A percentile compares a stretch with the other conserved stretches of the same genome.
phyloP scores from a whole-genome alignment of 2,888 invertebrate species.

The Conomelus anceps region DNA sequence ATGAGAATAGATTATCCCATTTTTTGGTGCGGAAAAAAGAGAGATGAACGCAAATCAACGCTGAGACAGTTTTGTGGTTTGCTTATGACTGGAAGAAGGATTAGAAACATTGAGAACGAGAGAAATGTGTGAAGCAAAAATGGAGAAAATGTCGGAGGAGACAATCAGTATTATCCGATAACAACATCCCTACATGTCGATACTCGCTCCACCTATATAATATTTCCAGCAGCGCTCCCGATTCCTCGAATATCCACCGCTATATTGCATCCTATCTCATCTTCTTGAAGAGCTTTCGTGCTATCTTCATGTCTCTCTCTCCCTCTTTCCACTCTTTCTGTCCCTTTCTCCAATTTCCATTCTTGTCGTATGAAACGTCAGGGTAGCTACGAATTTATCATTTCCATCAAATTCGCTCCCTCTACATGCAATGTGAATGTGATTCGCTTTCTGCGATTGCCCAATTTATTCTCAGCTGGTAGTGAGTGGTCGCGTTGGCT shows the following conservation, averaged over 20 bases:
- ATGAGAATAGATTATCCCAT: too few relatives aligned
- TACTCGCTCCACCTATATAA: background rate
- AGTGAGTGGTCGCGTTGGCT: background rate
- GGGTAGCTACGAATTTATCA: background rate
- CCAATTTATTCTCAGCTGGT: background rate
- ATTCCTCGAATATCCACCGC: background rate
- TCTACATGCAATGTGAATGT: background rate
- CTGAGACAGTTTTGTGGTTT: background rate
- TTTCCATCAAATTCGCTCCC: background rate
- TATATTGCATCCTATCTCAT: background rate
- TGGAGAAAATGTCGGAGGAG: background rate
- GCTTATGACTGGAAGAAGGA: background rate
- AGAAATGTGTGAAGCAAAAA: background rate
- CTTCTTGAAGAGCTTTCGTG: background rate
- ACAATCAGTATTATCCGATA: background rate
- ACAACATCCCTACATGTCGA: background rate
- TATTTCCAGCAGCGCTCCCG: background rate
- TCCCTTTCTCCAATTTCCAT: background rate
- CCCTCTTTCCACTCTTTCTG: background rate
- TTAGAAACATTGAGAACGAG: background rate
- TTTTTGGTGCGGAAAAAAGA: background rate
- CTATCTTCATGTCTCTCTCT: background rate
- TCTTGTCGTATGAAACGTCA: background rate
- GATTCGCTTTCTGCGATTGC: background rate
- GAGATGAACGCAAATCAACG: background rate